Conservation (phyloP, 2,888 invertebrate species). For the Macaria liturata region DNA sequence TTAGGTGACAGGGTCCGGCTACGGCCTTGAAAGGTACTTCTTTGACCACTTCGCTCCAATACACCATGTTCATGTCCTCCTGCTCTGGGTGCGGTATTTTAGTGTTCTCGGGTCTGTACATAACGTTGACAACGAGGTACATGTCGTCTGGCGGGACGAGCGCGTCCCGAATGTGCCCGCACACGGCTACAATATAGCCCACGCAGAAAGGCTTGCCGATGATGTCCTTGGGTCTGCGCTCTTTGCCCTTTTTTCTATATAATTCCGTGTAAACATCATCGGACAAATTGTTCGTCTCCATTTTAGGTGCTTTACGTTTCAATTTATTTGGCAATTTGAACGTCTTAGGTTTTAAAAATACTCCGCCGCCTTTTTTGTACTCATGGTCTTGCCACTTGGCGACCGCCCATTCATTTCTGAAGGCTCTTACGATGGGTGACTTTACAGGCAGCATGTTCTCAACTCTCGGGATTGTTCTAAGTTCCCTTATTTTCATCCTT, state of each 20-base stretch:
- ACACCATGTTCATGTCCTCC: conserved; percentile 88
- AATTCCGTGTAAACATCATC: conserved; percentile 91
- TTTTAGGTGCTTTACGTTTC: conserved; percentile 44
- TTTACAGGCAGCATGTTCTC: conserved; percentile 63
- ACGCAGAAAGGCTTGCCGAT: conserved; percentile 91
- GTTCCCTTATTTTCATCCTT: conserved; percentile 68
- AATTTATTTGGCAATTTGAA: conserved; percentile 81
- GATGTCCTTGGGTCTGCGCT: conserved; percentile 87
- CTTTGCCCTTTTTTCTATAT: conserved; percentile 89
- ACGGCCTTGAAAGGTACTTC: conserved; percentile 84
- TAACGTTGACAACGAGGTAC: conserved; percentile 85
- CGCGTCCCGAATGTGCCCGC: conserved; percentile 74
- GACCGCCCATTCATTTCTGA: conserved; percentile 71
- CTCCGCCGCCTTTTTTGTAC: conserved; percentile 86
- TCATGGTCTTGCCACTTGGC: conserved; percentile 84
- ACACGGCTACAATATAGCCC: conserved; percentile 86
- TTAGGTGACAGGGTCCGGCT: conserved; percentile 87
- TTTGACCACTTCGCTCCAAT: conserved; percentile 90
- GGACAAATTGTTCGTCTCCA: conserved; percentile 82
- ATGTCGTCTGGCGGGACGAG: conserved; percentile 74
- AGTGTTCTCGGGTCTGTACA: conserved; percentile 91
- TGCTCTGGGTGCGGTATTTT: conserved; percentile 79
- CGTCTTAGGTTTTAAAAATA: conserved; percentile 86
- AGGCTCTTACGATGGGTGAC: conserved; percentile 60
- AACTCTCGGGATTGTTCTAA: conserved; percentile 75